These are phyloP conservation scores for Bombyx huttoni DNA, from an alignment of 2,888 invertebrate genomes.

Conservation along the genomic window DNA sequence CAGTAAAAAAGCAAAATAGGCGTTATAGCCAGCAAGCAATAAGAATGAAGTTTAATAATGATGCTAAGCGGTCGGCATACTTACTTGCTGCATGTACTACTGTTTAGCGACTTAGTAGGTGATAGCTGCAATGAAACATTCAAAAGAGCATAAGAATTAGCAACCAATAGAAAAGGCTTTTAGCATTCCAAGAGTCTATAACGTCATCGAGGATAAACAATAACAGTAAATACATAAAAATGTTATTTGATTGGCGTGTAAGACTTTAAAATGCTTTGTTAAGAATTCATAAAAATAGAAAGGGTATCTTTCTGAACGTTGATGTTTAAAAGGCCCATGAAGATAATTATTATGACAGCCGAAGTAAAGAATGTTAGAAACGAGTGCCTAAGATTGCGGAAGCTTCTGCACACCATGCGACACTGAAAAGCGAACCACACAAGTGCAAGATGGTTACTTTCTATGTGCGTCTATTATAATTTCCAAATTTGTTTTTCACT, in stretches of 20 bases:
- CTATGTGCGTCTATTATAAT: conserved; percentile 1
- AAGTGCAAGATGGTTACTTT: background rate
- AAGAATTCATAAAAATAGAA: background rate
- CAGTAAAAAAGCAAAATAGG: conserved; percentile 12
- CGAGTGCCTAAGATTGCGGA: conserved; percentile 3
- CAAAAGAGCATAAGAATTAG: conserved; percentile 52
- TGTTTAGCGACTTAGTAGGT: conserved; percentile 70
- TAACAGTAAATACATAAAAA: background rate
- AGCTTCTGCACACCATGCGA: conserved; percentile 22
- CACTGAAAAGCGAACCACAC: conserved; percentile 10
- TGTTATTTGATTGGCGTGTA: background rate
- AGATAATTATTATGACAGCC: background rate
- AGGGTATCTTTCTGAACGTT: background rate
- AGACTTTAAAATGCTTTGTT: background rate
- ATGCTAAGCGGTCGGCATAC: conserved; percentile 26
- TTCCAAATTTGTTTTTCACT: background rate
- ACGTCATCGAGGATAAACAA: background rate
- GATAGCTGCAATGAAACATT: conserved; percentile 69
- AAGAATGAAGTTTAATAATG: conserved; percentile 11
- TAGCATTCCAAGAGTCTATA: conserved; percentile 29
- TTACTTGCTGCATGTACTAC: conserved; percentile 60
- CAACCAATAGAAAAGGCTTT: conserved; percentile 35
- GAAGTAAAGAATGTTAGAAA: background rate
- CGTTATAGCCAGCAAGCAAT: conserved; percentile 31
- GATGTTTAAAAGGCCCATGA: background rate